Evolutionary conservation across 2,888 invertebrate genomes (phyloP).

Genomic region (Cheilosia pagana): DNA sequence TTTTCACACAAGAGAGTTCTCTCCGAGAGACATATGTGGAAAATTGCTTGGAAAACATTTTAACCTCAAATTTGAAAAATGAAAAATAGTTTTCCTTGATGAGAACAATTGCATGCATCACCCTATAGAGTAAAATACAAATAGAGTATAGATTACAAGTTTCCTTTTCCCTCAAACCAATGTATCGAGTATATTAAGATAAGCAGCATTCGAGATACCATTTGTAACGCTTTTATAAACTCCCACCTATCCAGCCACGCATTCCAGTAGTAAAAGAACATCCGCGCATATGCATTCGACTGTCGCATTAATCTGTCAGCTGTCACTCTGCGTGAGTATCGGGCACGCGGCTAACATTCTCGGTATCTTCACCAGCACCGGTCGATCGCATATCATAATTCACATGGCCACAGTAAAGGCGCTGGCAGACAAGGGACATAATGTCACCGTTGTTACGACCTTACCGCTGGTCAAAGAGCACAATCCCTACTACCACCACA

Average conservation of each 20-base stretch:
- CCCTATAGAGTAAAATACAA: too few relatives aligned
- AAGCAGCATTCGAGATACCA: background rate
- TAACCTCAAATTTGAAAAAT: too few relatives aligned
- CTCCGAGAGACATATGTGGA: too few relatives aligned
- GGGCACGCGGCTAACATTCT: slow-evolving; percentile 79
- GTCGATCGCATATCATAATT: slow-evolving; percentile 81
- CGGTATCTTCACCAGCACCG: slow-evolving; percentile 81
- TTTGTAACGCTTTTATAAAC: background rate
- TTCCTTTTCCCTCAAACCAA: too few relatives aligned
- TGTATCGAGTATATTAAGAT: background rate
- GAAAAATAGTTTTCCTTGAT: too few relatives aligned
- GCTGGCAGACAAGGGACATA: slow-evolving; percentile 81
- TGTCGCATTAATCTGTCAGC: background rate
- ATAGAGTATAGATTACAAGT: too few relatives aligned
- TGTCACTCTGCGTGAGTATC: background rate
- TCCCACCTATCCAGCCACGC: background rate
- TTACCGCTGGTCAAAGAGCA: slow-evolving; percentile 78
- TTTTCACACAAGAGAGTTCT: too few relatives aligned
- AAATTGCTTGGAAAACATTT: too few relatives aligned
- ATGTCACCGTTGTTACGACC: slow-evolving; percentile 81
- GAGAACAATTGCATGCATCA: too few relatives aligned
- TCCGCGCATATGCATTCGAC: background rate
- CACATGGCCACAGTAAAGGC: slow-evolving; percentile 80
- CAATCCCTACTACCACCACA: slow-evolving; percentile 78
- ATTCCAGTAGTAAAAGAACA: slow-evolving; percentile 1